Evolutionary conservation across 2,888 invertebrate species (phyloP).

Genomic region (Cataglyphis livida): DNA sequence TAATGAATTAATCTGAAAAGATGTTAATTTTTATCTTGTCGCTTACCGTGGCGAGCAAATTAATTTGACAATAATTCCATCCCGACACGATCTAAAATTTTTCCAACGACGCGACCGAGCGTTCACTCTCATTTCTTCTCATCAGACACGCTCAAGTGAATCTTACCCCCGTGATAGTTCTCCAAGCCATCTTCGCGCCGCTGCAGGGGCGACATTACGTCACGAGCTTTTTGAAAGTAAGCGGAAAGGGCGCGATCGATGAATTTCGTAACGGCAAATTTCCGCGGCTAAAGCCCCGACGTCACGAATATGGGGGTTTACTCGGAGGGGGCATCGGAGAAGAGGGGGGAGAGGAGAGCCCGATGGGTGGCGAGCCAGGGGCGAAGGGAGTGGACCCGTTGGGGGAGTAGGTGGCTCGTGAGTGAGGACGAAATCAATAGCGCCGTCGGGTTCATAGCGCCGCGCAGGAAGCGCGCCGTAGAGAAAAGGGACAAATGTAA

Average conservation of each 20-base stretch:
- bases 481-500: slow-evolving; percentile 81
- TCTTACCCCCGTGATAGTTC: slow-evolving; percentile 5
- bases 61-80: not conserved
- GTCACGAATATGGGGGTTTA: slow-evolving; percentile 35
- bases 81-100: not conserved
- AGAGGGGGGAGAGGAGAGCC: slow-evolving; percentile 39
- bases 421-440: slow-evolving; percentile 78
- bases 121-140: not conserved
- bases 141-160: not conserved
- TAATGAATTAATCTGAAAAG: not conserved
- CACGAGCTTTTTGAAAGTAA: slow-evolving; percentile 58
- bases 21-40: no score
- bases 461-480: slow-evolving; percentile 71
- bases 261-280: slow-evolving; percentile 77
- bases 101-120: not conserved
- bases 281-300: slow-evolving; percentile 70
- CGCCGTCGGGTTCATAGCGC: slow-evolving; percentile 76
- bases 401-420: slow-evolving; percentile 72
- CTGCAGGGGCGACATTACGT: slow-evolving; percentile 26
- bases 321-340: slow-evolving; percentile 23
- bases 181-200: slow-evolving; percentile 12
- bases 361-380: slow-evolving; percentile 54
- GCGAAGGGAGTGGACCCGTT: slow-evolving; percentile 57
- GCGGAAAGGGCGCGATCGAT: slow-evolving; percentile 72
- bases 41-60: not conserved